Conservation (phyloP, 2,888 invertebrate genomes). For the Cheilosia grossa region DNA sequence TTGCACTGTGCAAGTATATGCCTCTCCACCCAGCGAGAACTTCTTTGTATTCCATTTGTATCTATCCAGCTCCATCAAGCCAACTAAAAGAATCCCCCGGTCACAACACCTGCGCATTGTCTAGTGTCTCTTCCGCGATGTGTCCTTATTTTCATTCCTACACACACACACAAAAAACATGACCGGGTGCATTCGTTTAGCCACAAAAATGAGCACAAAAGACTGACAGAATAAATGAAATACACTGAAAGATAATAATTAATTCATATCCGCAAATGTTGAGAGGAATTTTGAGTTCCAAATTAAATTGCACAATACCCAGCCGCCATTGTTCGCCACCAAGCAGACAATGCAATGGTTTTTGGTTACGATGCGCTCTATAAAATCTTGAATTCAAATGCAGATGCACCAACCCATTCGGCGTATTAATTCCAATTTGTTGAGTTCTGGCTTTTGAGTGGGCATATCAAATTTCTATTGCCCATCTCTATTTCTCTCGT, state of each 20-base stretch:
- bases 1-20: conserved; percentile 52
- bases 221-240: neutral
- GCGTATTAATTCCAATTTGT: conserved; percentile 27
- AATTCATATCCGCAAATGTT: conserved; percentile 50
- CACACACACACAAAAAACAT: neutral
- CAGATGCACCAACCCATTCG: conserved; percentile 6
- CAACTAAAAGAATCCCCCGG: conserved; percentile 33
- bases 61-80: conserved; percentile 8
- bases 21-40: conserved; percentile 33
- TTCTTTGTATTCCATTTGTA: conserved; percentile 33
- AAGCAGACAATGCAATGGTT: conserved; percentile 20
- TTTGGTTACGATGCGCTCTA: conserved; percentile 43
- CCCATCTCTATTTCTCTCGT: neutral
- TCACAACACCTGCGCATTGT: conserved; percentile 70
- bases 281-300: conserved; percentile 42
- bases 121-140: conserved; percentile 21
- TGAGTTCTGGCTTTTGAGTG: conserved; percentile 7
- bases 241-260: conserved; percentile 24
- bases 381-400: conserved; percentile 34
- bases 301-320: conserved; percentile 37
- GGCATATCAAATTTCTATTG: conserved; percentile 25
- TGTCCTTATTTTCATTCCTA: conserved; percentile 40
- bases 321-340: neutral
- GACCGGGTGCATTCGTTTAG: conserved; percentile 11
- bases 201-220: neutral